Conservation (phyloP, 2,888 invertebrate genomes). For the Nephrotoma flavescens region DNA sequence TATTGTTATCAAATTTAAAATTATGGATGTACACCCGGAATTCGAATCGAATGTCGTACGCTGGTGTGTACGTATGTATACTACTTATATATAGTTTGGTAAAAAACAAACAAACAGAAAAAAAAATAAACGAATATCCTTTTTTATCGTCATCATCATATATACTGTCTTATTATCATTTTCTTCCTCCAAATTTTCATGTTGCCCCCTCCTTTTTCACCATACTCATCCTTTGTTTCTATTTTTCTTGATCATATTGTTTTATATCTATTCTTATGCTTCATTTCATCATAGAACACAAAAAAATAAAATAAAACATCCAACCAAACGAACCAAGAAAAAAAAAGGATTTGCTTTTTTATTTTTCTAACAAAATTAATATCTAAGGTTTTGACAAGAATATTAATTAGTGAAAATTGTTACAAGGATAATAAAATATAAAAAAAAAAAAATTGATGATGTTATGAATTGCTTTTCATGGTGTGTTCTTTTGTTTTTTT, state of each 20-base stretch:
- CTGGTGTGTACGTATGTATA: not conserved
- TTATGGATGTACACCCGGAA: not conserved
- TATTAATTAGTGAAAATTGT: constrained; percentile 4
- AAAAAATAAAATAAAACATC: not conserved
- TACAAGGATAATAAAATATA: constrained; percentile 2
- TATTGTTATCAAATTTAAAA: not conserved
- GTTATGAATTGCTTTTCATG: not conserved
- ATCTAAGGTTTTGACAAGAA: constrained; percentile 4
- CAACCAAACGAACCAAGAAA: not conserved
- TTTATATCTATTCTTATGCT: not conserved
- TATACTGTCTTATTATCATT: not conserved
- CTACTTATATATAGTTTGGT: not conserved
- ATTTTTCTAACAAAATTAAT: constrained; percentile 2
- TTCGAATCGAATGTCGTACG: not conserved
- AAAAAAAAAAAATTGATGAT: not conserved
- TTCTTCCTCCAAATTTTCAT: not conserved
- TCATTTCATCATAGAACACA: not conserved
- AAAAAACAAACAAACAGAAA: not conserved
- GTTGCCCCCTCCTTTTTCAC: not conserved
- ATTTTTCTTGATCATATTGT: not conserved
- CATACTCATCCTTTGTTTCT: not conserved
- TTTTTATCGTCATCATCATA: not conserved
- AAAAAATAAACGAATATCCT: not conserved
- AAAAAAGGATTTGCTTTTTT: not conserved
- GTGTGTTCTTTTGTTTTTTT: not conserved